phyloP scores from a whole-genome alignment of 2,113 vertebrate genomes.

The Proteles cristata region DNA sequence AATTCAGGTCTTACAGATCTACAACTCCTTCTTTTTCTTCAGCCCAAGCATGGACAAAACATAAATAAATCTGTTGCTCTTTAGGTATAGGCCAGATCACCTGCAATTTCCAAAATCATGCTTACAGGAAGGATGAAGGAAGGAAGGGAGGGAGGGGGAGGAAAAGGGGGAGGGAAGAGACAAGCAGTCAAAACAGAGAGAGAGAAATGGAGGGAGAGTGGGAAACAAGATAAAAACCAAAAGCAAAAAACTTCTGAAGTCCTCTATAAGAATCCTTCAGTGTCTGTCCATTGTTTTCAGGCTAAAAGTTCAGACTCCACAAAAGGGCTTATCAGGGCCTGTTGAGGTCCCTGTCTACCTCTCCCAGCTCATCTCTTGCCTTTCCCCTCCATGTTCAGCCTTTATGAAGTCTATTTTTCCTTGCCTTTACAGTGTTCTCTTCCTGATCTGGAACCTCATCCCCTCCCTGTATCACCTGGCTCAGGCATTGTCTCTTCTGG shows the following conservation, averaged over 20 bases:
- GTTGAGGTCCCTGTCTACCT: neutral
- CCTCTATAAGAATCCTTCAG: neutral
- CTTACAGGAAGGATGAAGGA: neutral
- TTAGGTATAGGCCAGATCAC: neutral
- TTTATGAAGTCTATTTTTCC: neutral
- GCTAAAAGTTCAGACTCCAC: neutral
- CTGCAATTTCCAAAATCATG: neutral
- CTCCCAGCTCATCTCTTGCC: neutral
- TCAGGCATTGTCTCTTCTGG: neutral
- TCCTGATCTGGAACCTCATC: neutral
- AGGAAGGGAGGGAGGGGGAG: neutral
- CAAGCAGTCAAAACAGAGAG: neutral
- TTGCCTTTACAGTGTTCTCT: neutral
- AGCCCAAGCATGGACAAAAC: neutral
- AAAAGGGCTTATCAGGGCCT: neutral
- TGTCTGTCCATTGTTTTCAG: neutral
- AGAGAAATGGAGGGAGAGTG: neutral
- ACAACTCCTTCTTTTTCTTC: neutral
- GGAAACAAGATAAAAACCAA: neutral
- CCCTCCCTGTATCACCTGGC: neutral
- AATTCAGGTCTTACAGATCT: neutral
- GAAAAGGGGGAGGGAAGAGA: neutral
- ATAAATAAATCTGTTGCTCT: neutral
- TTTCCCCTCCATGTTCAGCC: neutral
- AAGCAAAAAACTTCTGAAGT: neutral